Evolutionary conservation across 2,113 vertebrate species (phyloP).

Genomic region (Hippocampus abdominalis): DNA sequence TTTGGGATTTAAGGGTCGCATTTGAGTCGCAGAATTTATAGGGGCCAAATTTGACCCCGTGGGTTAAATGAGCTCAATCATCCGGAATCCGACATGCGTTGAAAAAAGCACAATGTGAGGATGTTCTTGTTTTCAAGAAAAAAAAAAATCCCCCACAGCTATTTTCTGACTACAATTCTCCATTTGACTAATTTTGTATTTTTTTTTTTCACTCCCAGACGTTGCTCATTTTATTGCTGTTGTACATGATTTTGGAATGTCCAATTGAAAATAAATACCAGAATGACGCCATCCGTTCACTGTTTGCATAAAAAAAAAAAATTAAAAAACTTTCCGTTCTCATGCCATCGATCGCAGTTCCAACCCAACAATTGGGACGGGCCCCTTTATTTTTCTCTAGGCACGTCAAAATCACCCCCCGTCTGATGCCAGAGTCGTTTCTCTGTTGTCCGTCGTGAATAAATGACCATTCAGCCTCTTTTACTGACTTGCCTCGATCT

Average conservation of each 20-base stretch:
- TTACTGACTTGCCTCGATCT: constrained; percentile 25
- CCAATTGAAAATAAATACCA: neutral
- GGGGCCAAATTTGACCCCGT: too few relatives aligned
- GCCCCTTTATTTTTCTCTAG: constrained; percentile 71
- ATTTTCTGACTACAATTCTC: constrained; percentile 13
- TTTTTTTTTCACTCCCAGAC: neutral
- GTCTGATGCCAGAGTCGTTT: constrained; percentile 67
- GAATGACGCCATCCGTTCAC: neutral
- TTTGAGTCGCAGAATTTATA: too few relatives aligned
- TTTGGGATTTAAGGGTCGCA: too few relatives aligned
- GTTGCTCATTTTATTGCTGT: constrained; percentile 27
- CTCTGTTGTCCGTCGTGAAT: constrained; percentile 65
- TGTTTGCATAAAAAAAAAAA: neutral
- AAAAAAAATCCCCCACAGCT: constrained; percentile 1
- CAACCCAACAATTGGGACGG: constrained; percentile 74
- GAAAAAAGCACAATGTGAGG: constrained; percentile 69
- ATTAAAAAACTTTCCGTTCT: constrained; percentile 35
- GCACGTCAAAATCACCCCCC: constrained; percentile 34
- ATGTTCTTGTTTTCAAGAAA: constrained; percentile 12
- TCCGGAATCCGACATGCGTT: constrained; percentile 16
- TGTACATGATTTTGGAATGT: constrained; percentile 30
- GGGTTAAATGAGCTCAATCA: constrained; percentile 16
- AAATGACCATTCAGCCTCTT: constrained; percentile 46
- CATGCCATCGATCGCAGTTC: constrained; percentile 53
- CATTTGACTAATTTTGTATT: neutral